A percentile compares a stretch with the other conserved stretches of the same genome.
Evolutionary conservation across 2,888 invertebrate genomes (phyloP).

Genomic region (Listrodromus nycthemerus): DNA sequence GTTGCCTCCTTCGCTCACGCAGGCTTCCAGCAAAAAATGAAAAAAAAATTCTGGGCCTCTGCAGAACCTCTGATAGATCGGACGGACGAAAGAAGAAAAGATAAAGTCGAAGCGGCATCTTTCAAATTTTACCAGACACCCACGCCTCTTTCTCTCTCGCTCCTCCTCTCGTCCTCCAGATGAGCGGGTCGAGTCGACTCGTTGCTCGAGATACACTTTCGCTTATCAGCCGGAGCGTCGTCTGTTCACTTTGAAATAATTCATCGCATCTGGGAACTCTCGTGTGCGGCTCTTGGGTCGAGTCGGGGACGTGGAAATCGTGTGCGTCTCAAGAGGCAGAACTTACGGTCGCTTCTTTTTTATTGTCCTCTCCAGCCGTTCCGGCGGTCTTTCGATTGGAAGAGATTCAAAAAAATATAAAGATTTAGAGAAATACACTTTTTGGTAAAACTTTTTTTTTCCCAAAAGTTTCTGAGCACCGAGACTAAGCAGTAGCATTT

Average conservation of each 20-base stretch:
- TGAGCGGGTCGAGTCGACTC: slow-evolving; percentile 24
- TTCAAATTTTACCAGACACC: slow-evolving; percentile 46
- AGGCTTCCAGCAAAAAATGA: background rate
- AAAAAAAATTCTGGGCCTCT: background rate
- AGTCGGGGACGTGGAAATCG: slow-evolving; percentile 52
- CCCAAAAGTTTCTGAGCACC: too few relatives aligned
- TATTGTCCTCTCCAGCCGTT: background rate
- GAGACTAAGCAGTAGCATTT: too few relatives aligned
- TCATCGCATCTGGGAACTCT: slow-evolving; percentile 64
- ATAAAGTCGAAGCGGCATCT: slow-evolving; percentile 28
- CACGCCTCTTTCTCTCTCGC: background rate
- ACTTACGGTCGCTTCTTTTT: slow-evolving; percentile 26
- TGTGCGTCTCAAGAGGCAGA: slow-evolving; percentile 60
- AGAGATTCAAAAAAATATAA: background rate
- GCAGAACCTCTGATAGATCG: background rate
- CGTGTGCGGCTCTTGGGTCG: slow-evolving; percentile 41
- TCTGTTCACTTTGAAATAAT: slow-evolving; percentile 60
- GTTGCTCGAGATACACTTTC: slow-evolving; percentile 45
- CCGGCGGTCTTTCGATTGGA: slow-evolving; percentile 40
- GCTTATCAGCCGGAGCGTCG: slow-evolving; percentile 57
- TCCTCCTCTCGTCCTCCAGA: background rate
- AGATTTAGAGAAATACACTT: slow-evolving; percentile 8
- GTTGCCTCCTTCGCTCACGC: background rate
- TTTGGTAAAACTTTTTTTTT: background rate
- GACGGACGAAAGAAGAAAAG: slow-evolving; percentile 12